phyloP scores from a whole-genome alignment of 2,888 invertebrate species.

The Heliconius charithonia region DNA sequence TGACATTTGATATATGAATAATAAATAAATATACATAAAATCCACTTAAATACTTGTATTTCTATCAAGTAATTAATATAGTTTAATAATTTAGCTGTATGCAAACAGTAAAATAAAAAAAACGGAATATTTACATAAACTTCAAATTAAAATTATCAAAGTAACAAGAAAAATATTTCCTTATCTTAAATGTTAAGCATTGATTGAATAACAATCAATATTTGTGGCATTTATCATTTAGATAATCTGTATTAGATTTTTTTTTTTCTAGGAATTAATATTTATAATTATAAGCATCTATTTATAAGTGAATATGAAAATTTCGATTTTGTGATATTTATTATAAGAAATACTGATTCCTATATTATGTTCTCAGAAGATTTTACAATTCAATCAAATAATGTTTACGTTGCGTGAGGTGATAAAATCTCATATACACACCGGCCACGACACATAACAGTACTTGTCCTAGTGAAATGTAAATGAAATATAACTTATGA shows the following conservation, averaged over 20 bases:
- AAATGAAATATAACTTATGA: conserved; percentile 27
- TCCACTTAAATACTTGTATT: too few relatives aligned
- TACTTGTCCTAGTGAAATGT: conserved; percentile 41
- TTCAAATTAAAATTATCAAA: conserved; percentile 9
- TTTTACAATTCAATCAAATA: conserved; percentile 24
- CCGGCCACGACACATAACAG: conserved; percentile 60
- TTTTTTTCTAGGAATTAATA: not conserved
- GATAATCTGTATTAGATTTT: conserved; percentile 7
- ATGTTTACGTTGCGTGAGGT: conserved; percentile 36
- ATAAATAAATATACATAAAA: too few relatives aligned
- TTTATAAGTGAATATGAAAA: not conserved
- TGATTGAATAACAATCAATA: conserved; percentile 4
- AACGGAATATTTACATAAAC: not conserved
- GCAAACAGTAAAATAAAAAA: not conserved
- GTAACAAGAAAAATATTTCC: not conserved
- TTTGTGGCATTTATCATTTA: not conserved
- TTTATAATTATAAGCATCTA: not conserved
- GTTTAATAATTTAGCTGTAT: not conserved
- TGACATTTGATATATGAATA: too few relatives aligned
- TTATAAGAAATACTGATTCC: not conserved
- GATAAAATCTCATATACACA: conserved; percentile 47
- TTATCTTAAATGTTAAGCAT: conserved; percentile 3
- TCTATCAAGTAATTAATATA: too few relatives aligned
- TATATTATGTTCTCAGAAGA: not conserved
- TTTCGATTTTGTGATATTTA: not conserved